Conservation (phyloP, 2,797 vertebrate species). For the Phaenicophaeus curvirostris region DNA sequence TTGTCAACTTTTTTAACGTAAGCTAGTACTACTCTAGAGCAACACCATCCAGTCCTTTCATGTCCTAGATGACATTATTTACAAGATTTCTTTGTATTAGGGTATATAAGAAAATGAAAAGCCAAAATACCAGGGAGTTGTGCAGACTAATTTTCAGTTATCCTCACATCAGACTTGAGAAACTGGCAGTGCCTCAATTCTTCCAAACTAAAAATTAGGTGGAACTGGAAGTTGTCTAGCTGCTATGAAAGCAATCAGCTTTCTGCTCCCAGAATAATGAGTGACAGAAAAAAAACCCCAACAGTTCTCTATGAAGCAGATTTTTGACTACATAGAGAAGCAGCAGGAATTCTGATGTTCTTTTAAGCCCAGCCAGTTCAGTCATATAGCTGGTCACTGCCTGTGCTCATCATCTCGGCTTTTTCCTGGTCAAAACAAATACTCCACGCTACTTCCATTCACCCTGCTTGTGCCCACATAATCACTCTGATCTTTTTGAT, state of each 20-base stretch:
- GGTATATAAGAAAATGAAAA: not conserved
- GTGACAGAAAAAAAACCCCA: not conserved
- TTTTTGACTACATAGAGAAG: not conserved
- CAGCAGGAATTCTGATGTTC: not conserved
- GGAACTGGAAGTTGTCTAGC: not conserved
- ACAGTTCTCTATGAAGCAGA: not conserved
- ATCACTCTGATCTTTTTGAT: not conserved
- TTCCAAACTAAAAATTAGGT: not conserved
- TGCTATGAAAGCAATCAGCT: not conserved
- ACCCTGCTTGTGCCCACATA: not conserved
- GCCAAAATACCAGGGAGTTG: not conserved
- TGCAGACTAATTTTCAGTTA: not conserved
- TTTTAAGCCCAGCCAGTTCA: not conserved
- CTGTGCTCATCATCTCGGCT: not conserved
- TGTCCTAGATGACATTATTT: not conserved
- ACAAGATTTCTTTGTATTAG: not conserved
- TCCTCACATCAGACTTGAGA: rapidly evolving
- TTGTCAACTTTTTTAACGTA: not conserved
- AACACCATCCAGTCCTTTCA: not conserved
- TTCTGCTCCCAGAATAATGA: not conserved
- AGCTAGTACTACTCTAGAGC: not conserved
- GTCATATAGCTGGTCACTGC: not conserved
- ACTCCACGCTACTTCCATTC: not conserved
- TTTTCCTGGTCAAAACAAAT: not conserved
- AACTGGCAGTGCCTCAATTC: not conserved